Base-by-base conservation (phyloP, 2,797 vertebrate genomes). In the Gephyroberyx darwinii region DNA sequence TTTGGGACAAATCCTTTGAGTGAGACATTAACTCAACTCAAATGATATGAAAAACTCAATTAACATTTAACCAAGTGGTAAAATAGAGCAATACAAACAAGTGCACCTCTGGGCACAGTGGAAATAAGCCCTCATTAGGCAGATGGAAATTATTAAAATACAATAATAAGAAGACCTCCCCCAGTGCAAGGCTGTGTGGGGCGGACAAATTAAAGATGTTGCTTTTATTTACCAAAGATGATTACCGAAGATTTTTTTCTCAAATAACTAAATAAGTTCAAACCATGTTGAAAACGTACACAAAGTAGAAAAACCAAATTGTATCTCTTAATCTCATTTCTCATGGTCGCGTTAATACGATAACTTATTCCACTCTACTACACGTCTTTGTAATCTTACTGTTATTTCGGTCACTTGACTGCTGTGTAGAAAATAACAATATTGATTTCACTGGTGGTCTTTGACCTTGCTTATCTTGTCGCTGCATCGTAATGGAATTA, bases 51-150 rank as follows among this genome's bases (percentile, higher is more conserved):
- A 84, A 90, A 89, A 85, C 86, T 81, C 80, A 88, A 93, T 93
- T 92, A 93, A 93, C 91, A 93, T 91, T 93, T 92, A 93, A 91
- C 87, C 91, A 89, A 91, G 87, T 87, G 84, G 86, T 91, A 90
- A 91, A 93, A 92, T 85, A 81, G 76, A 86, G 87, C 86, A 90
- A 89, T 88, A 91, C 85, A 91, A 91, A 92, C 89, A 93, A 89
- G 76, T 76, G 74, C 17, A 83, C 90, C 90, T 93, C 86, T 71
- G 85, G 91, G 91, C 85, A 75, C 66, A 69, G 77, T 83, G 80
- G 82, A 88, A 90, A 86, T 88, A 88, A 84, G 77, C 79, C 70
- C 87, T 93, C 88, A 92, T 94, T 93, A 93, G 88, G 84, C 84
- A 90, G 87, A 90, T 82, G 86, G 77, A 91, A 90, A 91, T 92